Base-by-base conservation (phyloP, 2,113 vertebrate species). In the Lampris incognitus region DNA sequence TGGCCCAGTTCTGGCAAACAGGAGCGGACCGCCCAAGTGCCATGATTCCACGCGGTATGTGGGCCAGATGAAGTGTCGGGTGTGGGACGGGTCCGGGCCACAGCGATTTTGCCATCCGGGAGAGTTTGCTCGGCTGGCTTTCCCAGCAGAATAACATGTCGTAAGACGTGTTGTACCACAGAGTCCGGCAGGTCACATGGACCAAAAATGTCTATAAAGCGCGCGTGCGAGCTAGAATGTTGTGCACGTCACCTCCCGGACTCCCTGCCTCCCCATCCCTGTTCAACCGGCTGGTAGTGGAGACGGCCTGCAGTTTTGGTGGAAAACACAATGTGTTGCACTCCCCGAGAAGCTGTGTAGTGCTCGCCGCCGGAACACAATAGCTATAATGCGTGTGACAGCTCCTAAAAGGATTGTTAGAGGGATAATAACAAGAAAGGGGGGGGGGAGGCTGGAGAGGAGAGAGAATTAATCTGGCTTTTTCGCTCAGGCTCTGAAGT, bases 351-450 rank as follows among this genome's bases (percentile, higher is more conserved):
- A 8, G 82, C 67, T 75, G 37, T 42, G 57, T 64, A 83, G 80
- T 58, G 74, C 76, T 85, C 87, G 88, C 79, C 73, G 74, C 72
- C 73, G 76, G 76, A 88, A 76, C 90, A 92, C 89, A 92, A 91
- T 87, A 72, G 79, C 88, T 74, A 65, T 84, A 87, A 87, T 91
- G 79, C 91, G 86, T 91, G 91, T 92, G 92, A 93, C 91, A 92
- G 90, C 88, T 89, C 87, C 76, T 92, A 90, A 92, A 92, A 83
- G 91, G 91, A 93, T 93, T 93, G 90, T 91, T 89, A 89, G 85
- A 82, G 83, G 90, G 89, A 92, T 93, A 92, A 91, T 92, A 92
- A 91, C 85, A 78, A 24, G 24, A 24, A 24, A 24, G 24, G 83
- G 78, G 79, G 71, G 70, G 65, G 78, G 76, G 87, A 81, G 78